These are phyloP conservation scores for Limanda limanda DNA, from an alignment of 2,113 vertebrate species.

Conservation along the genomic window DNA sequence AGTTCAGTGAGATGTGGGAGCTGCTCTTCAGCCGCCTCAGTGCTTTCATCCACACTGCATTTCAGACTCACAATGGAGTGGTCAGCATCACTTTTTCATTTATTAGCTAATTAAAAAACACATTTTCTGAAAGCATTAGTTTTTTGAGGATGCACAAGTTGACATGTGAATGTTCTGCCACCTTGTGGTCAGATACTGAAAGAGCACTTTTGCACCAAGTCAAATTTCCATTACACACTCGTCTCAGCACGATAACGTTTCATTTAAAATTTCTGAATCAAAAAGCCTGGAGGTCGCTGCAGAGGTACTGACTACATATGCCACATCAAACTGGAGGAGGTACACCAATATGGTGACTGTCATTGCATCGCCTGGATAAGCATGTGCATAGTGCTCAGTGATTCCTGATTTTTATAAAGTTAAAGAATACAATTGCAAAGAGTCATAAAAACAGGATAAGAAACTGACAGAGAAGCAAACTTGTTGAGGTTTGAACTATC, in stretches of 20 bases:
- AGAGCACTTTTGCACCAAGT: constrained; percentile 29
- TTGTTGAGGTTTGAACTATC: constrained; percentile 63
- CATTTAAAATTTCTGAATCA: constrained; percentile 62
- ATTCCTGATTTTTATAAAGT: constrained; percentile 75
- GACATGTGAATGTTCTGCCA: constrained; percentile 49
- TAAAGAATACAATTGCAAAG: constrained; percentile 69
- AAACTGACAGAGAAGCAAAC: constrained; percentile 61
- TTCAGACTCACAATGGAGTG: constrained; percentile 27
- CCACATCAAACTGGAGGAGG: constrained; percentile 48
- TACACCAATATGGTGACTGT: constrained; percentile 48
- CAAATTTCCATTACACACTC: constrained; percentile 18
- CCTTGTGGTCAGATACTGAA: constrained; percentile 52
- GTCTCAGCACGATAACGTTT: constrained; percentile 40
- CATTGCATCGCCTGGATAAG: constrained; percentile 59
- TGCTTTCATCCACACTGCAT: constrained; percentile 42
- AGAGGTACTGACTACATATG: constrained; percentile 65
- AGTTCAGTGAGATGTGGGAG: constrained; percentile 35
- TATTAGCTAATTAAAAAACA: constrained; percentile 37
- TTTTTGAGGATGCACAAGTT: not conserved
- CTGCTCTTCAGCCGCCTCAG: constrained; percentile 43
- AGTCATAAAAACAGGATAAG: constrained; percentile 71
- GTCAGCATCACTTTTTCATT: constrained; percentile 25
- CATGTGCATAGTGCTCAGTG: constrained; percentile 78
- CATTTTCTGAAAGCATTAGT: constrained; percentile 38
- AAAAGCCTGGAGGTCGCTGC: constrained; percentile 43